Conservation (phyloP, 2,888 invertebrate genomes). For the Drosophila monieri region DNA sequence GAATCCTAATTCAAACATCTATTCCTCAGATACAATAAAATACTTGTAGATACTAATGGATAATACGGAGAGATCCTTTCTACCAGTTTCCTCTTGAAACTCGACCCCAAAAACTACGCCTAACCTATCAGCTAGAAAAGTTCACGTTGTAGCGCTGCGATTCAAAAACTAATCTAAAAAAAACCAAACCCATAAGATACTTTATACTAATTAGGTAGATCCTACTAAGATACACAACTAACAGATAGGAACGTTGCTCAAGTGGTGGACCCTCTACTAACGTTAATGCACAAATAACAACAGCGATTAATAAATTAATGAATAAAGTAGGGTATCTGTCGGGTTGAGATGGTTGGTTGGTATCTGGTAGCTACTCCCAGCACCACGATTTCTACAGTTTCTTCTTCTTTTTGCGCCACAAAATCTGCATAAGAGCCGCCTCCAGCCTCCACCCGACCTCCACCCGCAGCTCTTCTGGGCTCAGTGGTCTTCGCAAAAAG, state of each 20-base stretch:
- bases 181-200: slow-evolving; percentile 40
- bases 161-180: slow-evolving; percentile 27
- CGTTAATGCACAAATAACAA: slow-evolving; percentile 81
- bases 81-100: slow-evolving; percentile 6
- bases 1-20: slow-evolving; percentile 5
- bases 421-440: slow-evolving; percentile 74
- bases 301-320: slow-evolving; percentile 15
- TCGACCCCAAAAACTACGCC: slow-evolving; percentile 11
- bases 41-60: slow-evolving; percentile 4
- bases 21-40: background rate
- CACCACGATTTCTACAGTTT: slow-evolving; percentile 57
- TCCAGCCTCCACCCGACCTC: slow-evolving; percentile 7
- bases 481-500: slow-evolving; percentile 69
- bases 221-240: slow-evolving; percentile 27
- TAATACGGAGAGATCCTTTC: slow-evolving; percentile 41
- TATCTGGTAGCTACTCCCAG: background rate
- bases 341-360: slow-evolving; percentile 15
- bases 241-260: slow-evolving; percentile 68
- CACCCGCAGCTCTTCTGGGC: slow-evolving; percentile 27
- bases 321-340: slow-evolving; percentile 3
- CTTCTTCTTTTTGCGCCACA: slow-evolving; percentile 66
- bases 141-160: slow-evolving; percentile 71
- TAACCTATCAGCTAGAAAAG: slow-evolving; percentile 55
- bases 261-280: slow-evolving; percentile 19
- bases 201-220: slow-evolving; percentile 28